Evolutionary conservation across 1,140 invertebrate species (phyloP), one percentile per base, ranked within the genome.

Genomic region (Tigriopus japonicus): DNA sequence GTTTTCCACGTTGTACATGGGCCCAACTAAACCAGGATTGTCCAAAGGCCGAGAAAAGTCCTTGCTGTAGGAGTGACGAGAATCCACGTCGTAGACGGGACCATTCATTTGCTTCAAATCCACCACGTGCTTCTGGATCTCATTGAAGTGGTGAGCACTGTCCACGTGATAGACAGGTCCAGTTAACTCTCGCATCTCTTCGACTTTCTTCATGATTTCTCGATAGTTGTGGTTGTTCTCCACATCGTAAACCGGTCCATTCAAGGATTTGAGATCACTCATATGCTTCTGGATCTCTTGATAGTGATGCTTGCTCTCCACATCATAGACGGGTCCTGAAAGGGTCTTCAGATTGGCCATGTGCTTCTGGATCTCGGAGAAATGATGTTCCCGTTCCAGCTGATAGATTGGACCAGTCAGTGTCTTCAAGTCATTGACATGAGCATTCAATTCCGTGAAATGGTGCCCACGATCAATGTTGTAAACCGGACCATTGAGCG

Each of bases 281-380:
- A 53, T 55, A n/a, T 61, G 45, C 43, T 53, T 61, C 14, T 52
- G 42, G 14, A 55, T 61, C 23, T 61, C 59, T 12, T 61, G 40
- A 40, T 52, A 61, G 43, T 61, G 43, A 41, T 61, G 59, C 52
- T 61, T 23, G 45, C 52, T n/a, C 13, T 61, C 59, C 52, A 61
- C 53, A 61, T 52, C 17, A 53, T 61, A 61, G 21, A 61, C 45
- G 3, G 59, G 59, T 3, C 45, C 43, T 10, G 24, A n/a, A 2
- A 61, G 28, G 51, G 23, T 51, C 51, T 61, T 52, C 17, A 35
- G 17, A 55, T 21, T 40, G 35, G 52, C 51, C 15, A 61, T 17
- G 12, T 61, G 59, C 15, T 53, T 53, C n/a, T 53, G 17, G n/a
- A 61, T 21, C 14, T 61, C 35, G 2, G 15, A 5, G 40, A 56